Evolutionary conservation across 2,888 invertebrate genomes (phyloP), one percentile per base, ranked within the genome.

Genomic region (Caenorhabditis uteleia): DNA sequence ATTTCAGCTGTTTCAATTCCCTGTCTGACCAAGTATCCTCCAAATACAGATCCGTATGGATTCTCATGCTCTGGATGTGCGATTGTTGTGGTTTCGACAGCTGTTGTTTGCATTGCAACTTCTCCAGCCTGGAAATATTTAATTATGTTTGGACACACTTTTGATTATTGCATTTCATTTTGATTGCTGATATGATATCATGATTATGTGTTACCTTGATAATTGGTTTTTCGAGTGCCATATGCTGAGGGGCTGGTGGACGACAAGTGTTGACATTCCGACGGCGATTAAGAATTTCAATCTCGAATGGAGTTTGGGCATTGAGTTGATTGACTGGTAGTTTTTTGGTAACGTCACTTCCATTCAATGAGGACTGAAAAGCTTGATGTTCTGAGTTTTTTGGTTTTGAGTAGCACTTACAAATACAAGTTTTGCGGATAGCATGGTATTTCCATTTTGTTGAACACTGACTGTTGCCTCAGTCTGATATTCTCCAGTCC

Each of bases 31-130:
- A 66, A 20, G 18, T 51, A 66, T 29, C 66, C 66, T 18, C 66
- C 59, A 39, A 60, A 66, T 10, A 58, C 66, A 6, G 51, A 46
- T 31, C 66, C 66, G 21, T 66, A 66, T 21, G 66, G 59, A 33
- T 60, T 66, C 29, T 66, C 55, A 40, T 64, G 50, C 25, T 65
- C 65, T 43, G 58, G 65, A 7, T 64, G 51, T 4, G 56, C 50
- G n/a, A 50, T 31, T 2, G 40, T 42, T 2, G 36, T 46, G 18
- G 55, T 55, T 20, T 50, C 47, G 3, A 56, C 44, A 4, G 16
- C 23, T 12, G 61, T 61, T 2, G 61, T 36, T 2, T 42, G 33
- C 51, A 51, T 43, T 51, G 36, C 8, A 43, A 43, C 33, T 33
- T 31, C 25, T 23, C 21, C 18, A 20, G 31, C 43, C 33, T 51